Percentiles rank a stretch among this genome's conserved stretches.
These are phyloP conservation scores for Eumacrocentrus americanus DNA, from an alignment of 2,888 invertebrate genomes.

Conservation along the genomic window DNA sequence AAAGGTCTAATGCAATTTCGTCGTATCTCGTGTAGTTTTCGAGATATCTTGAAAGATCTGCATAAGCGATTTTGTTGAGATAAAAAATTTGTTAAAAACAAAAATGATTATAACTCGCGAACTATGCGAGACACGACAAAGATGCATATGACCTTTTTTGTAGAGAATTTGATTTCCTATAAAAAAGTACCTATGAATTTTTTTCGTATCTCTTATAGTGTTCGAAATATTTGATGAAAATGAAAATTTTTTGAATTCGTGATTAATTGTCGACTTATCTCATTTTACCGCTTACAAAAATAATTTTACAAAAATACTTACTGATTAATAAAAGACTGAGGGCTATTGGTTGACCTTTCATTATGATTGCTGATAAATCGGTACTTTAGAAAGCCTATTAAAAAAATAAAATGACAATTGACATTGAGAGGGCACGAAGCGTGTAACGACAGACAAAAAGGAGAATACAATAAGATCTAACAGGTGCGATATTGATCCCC, in stretches of 20 bases:
- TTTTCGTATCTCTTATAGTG: too few species aligned
- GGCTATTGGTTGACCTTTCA: constrained; percentile 15
- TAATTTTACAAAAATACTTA: constrained; percentile 14
- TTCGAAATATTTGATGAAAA: too few species aligned
- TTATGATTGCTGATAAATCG: not conserved
- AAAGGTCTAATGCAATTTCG: too few species aligned
- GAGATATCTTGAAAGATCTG: too few species aligned
- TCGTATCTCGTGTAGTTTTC: too few species aligned
- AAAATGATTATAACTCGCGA: too few species aligned
- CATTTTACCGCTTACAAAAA: not conserved
- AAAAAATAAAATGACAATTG: not conserved
- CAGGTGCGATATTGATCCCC: constrained; percentile 3
- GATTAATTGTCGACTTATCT: not conserved
- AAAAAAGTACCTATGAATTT: too few species aligned
- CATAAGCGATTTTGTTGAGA: too few species aligned
- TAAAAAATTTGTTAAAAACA: too few species aligned
- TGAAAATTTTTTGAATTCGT: not conserved
- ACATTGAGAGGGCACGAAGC: not conserved
- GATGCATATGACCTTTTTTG: not conserved
- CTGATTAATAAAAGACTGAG: constrained; percentile 17
- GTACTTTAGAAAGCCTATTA: not conserved
- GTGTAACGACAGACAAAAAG: not conserved
- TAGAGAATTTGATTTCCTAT: too few species aligned
- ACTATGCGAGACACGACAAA: too few species aligned
- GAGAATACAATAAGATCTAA: not conserved